Evolutionary conservation across 2,113 vertebrate species (phyloP).

Genomic region (Camelus bactrianus): DNA sequence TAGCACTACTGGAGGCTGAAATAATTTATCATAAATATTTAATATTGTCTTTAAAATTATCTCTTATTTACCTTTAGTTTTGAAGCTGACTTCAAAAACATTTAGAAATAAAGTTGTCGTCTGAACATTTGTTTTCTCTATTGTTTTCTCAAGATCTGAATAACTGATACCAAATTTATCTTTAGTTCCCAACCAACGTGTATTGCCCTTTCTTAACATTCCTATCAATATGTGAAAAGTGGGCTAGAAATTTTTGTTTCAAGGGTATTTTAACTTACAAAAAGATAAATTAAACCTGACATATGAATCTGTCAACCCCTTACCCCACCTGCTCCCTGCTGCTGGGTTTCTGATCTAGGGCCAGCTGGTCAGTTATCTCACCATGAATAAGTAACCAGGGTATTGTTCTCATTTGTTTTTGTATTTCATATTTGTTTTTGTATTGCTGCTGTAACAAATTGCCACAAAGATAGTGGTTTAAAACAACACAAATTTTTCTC

Average conservation of each 20-base stretch:
- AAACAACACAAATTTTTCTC: neutral
- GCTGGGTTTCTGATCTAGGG: neutral
- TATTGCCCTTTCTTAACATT: neutral
- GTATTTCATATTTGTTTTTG: too few relatives aligned
- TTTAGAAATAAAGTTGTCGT: neutral
- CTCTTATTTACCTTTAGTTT: neutral
- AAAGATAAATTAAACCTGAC: neutral
- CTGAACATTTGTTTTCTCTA: neutral
- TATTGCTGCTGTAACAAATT: neutral
- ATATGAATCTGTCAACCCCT: neutral
- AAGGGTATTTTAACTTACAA: neutral
- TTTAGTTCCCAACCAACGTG: neutral
- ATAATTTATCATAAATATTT: conserved; percentile 3
- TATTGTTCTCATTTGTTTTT: neutral
- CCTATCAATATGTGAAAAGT: neutral
- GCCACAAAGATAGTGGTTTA: neutral
- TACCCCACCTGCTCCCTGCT: neutral
- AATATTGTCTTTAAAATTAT: neutral
- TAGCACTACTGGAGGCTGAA: neutral
- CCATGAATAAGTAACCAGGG: neutral
- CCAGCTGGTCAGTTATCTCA: neutral
- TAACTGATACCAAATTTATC: neutral
- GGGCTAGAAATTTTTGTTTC: neutral
- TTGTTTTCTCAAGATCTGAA: neutral
- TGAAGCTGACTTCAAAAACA: neutral